Conservation (phyloP, 2,113 vertebrate genomes). For the Dolichallabes microphthalmus region DNA sequence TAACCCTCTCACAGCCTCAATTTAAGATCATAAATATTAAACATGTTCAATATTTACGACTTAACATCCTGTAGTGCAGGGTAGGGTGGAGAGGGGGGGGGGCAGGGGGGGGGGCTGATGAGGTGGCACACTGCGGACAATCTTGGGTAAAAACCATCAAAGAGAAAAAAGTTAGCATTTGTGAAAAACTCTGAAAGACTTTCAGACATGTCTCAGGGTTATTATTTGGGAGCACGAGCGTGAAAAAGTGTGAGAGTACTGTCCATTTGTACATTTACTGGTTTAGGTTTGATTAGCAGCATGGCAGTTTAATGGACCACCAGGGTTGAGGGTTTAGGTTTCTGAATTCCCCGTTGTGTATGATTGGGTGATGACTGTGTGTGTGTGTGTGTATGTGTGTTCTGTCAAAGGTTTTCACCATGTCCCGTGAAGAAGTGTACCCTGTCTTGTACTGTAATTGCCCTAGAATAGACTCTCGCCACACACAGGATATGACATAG, state of each 20-base stretch:
- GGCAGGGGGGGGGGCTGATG: not conserved
- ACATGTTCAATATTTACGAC: not conserved
- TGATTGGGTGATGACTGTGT: too few species aligned
- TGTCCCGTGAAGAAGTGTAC: too few species aligned
- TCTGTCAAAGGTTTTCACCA: too few species aligned
- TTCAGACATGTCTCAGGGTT: not conserved
- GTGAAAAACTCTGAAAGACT: not conserved
- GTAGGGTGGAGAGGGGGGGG: not conserved
- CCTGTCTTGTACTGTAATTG: too few species aligned
- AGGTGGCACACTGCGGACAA: not conserved
- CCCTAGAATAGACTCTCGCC: too few species aligned
- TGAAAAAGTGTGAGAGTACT: not conserved
- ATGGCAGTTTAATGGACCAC: too few species aligned
- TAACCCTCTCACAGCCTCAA: constrained; percentile 2
- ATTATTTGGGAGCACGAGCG: not conserved
- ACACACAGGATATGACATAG: too few species aligned
- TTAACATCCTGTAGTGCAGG: not conserved
- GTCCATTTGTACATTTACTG: not conserved
- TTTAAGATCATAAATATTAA: constrained; percentile 13
- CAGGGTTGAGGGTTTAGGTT: too few species aligned
- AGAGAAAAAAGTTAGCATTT: not conserved
- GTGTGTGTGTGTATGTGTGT: too few species aligned
- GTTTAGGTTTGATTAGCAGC: not conserved
- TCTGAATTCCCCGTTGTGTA: too few species aligned
- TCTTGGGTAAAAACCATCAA: not conserved